These are phyloP conservation scores for Cyclophora albipunctata DNA, from an alignment of 2,888 invertebrate genomes.

Conservation along the genomic window DNA sequence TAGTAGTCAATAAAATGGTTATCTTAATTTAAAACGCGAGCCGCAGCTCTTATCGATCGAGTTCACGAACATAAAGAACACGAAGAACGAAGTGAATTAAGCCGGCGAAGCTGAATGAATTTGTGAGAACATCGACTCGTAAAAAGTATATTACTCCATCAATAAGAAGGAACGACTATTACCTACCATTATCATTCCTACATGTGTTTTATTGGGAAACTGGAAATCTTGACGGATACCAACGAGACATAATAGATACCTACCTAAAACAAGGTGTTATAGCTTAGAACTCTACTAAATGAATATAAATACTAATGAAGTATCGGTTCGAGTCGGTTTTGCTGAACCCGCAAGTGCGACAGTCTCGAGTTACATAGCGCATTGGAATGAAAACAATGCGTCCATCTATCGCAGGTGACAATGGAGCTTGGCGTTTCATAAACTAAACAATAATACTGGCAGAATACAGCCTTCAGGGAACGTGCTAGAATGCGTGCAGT, in stretches of 20 bases:
- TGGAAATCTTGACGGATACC: too few relatives aligned
- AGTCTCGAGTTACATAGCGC: constrained; percentile 43
- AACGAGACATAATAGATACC: too few relatives aligned
- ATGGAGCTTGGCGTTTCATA: constrained; percentile 29
- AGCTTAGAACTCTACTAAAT: too few relatives aligned
- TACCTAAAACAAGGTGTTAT: too few relatives aligned
- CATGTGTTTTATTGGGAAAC: too few relatives aligned
- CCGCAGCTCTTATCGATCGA: constrained; percentile 42
- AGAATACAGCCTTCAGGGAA: constrained; percentile 4
- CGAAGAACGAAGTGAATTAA: constrained; percentile 36
- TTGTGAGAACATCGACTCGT: constrained; percentile 12
- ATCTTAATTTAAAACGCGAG: constrained; percentile 58
- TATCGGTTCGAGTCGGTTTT: constrained; percentile 16
- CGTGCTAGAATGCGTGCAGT: constrained; percentile 8
- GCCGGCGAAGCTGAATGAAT: constrained; percentile 18
- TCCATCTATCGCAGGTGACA: constrained; percentile 45
- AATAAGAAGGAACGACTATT: too few relatives aligned
- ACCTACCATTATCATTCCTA: too few relatives aligned
- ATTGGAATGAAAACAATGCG: constrained; percentile 54
- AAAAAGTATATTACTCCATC: constrained; percentile 1
- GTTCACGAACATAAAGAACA: constrained; percentile 40
- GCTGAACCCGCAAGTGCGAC: constrained; percentile 40
- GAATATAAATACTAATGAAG: too few relatives aligned
- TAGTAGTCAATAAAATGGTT: constrained; percentile 58
- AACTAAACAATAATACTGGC: constrained; percentile 18